Percentiles rank a stretch among this genome's conserved stretches.
These are phyloP conservation scores for Malurus elegans DNA, from an alignment of 2,113 vertebrate species.

Conservation along the genomic window DNA sequence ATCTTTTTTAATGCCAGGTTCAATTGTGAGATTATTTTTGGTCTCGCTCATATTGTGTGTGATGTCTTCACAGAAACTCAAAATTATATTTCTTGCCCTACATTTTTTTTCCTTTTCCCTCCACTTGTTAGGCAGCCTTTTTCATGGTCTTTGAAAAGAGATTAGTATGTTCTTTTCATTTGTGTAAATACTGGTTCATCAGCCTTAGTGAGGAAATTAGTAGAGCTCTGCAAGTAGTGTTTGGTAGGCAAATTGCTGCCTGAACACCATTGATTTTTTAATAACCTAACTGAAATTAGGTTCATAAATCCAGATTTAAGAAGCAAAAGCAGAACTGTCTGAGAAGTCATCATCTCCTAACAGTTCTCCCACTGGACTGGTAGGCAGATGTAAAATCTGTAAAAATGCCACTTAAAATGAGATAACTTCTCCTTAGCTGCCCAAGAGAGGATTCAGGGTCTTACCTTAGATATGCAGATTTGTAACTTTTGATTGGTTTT, in stretches of 20 bases:
- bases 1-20: conserved; percentile 35
- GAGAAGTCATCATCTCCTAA: not conserved
- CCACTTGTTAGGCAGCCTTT: not conserved
- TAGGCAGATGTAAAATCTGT: not conserved
- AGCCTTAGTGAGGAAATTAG: conserved; percentile 22
- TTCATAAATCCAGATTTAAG: not conserved
- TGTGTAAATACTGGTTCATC: conserved; percentile 23
- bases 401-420: not conserved
- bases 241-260: conserved; percentile 8
- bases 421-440: not conserved
- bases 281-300: not conserved
- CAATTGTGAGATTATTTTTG: not conserved
- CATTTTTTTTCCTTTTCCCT: not conserved
- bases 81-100: conserved; percentile 18
- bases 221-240: not conserved
- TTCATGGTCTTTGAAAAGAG: conserved; percentile 11
- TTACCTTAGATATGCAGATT: not conserved
- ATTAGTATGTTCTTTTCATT: conserved; percentile 28
- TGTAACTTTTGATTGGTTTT: not conserved
- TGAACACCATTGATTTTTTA: not conserved
- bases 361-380: not conserved
- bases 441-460: not conserved
- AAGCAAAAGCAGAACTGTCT: not conserved
- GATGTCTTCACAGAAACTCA: conserved; percentile 14
- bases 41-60: not conserved